phyloP scores from a whole-genome alignment of 2,113 vertebrate genomes.

The Odontesthes bonariensis region DNA sequence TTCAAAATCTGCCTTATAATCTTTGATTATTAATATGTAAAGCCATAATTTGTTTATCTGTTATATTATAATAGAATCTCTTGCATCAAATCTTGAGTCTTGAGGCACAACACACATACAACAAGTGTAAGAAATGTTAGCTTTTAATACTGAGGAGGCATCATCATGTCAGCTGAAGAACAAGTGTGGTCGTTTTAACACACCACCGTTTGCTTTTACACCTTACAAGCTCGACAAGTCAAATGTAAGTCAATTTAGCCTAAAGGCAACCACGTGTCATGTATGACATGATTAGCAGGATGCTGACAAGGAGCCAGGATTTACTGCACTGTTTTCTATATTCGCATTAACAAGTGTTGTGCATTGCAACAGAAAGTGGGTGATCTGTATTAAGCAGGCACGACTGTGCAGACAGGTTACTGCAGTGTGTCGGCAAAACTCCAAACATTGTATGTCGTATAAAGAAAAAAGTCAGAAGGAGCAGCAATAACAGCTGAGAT shows the following conservation, averaged over 20 bases:
- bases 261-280: constrained; percentile 16
- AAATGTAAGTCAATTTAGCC: constrained; percentile 22
- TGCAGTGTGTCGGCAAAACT: constrained; percentile 32
- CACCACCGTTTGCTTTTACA: background rate
- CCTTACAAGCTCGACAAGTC: background rate
- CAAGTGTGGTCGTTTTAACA: background rate
- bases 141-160: background rate
- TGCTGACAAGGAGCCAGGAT: constrained; percentile 44
- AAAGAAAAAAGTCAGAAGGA: constrained; percentile 48
- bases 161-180: background rate
- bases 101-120: no score
- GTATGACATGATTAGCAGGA: constrained; percentile 13
- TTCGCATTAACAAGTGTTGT: constrained; percentile 52
- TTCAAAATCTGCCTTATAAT: constrained; percentile 1
- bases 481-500: constrained; percentile 39
- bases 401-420: constrained; percentile 50
- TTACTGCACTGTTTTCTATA: constrained; percentile 53
- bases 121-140: background rate
- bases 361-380: constrained; percentile 39
- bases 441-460: constrained; percentile 38
- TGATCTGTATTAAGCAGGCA: constrained; percentile 22
- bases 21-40: no score
- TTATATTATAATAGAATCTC: no score
- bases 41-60: no score
- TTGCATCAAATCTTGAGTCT: no score